Base-by-base conservation (phyloP, 1,140 invertebrate species). In the Mizuhopecten yessoensis region DNA sequence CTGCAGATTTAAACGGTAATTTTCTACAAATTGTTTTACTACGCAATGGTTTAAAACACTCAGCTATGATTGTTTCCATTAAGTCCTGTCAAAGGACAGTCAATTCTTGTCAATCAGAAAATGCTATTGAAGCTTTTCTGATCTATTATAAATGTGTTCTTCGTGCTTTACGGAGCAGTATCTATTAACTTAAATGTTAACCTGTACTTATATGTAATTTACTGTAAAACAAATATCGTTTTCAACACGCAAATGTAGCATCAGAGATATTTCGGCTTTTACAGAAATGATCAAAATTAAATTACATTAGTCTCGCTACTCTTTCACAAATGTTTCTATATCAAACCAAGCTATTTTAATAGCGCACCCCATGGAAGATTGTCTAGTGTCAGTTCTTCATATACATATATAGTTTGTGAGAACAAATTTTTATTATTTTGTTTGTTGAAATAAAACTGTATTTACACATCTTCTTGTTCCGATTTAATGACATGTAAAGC, bases 51-150 rank as follows among this genome's bases (percentile, higher is more conserved):
- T 75, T 75, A 75, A 75, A 75, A n/a, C n/a, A 75, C n/a, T 75
- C 57, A n/a, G 2, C 57, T 9, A 9, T n/a, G n/a, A n/a, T 17
- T 23, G 23, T 5, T 75, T 75, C 57, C 57, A 75, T 75, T 75
- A 75, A 11, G n/a, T n/a, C n/a, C 9, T 75, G 57, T 75, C 57
- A 29, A 75, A 75, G 57, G 11, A 75, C 2, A 29, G 23, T 75
- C n/a, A 75, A 75, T 75, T 75, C n/a, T 17, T 75, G 57, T 75
- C 57, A 75, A 29, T 75, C 57, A 75, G n/a, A 75, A 75, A 75
- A 1, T 75, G n/a, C 3, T 29, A 9, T 17, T n/a, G 5, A 5
- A 29, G 1, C 57, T 75, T 75, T 75, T 75, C 23, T n/a, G n/a
- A n/a, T 1, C 23, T n/a, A n/a, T 75, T 75, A 75, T 75, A 75